Evolutionary conservation across 2,797 vertebrate species (phyloP).

Genomic region (Lagorchestes hirsutus): DNA sequence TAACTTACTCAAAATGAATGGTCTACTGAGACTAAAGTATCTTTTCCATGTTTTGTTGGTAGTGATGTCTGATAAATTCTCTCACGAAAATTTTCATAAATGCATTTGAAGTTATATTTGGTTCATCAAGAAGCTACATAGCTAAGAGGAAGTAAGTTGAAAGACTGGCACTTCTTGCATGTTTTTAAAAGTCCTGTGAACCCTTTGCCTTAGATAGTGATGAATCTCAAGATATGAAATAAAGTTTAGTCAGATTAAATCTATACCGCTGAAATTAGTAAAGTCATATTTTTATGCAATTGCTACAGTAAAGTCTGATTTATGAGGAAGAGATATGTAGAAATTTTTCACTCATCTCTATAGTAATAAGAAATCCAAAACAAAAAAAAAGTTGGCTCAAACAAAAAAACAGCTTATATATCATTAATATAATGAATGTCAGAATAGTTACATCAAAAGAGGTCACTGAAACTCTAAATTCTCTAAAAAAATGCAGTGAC

Average conservation of each 20-base stretch:
- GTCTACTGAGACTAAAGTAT: conserved; percentile 13
- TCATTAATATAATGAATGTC: background rate
- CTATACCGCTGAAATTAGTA: background rate
- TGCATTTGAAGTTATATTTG: conserved; percentile 22
- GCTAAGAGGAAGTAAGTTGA: conserved; percentile 21
- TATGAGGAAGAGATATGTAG: background rate
- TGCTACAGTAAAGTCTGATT: background rate
- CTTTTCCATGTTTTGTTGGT: conserved; percentile 38
- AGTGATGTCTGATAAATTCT: conserved; percentile 46
- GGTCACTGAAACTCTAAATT: background rate
- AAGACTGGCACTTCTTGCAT: background rate
- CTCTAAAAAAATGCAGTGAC: background rate
- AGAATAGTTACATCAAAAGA: background rate
- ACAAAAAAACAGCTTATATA: background rate
- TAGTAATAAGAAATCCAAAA: background rate
- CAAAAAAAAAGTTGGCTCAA: background rate
- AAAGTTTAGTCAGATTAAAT: background rate
- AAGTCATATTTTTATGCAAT: background rate
- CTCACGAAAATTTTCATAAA: conserved; percentile 1
- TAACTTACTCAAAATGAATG: conserved; percentile 40
- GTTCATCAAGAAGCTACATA: conserved; percentile 8
- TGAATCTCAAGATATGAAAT: background rate
- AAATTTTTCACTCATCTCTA: background rate
- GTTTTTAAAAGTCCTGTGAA: conserved; percentile 28
- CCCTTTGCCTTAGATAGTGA: conserved; percentile 20